Evolutionary conservation across 2,113 vertebrate species (phyloP).

Genomic region (Mungos mungo): DNA sequence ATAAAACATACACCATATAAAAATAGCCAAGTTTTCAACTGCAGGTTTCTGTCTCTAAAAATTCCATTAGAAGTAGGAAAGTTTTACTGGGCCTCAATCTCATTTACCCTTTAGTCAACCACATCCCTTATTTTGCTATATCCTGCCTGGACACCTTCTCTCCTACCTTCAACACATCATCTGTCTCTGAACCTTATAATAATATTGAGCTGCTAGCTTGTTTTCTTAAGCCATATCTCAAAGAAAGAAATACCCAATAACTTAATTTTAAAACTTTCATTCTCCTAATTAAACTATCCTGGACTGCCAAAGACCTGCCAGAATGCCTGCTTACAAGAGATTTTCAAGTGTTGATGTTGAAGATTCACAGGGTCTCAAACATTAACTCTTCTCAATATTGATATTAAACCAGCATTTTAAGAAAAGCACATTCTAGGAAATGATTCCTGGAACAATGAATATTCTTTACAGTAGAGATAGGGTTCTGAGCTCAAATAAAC

Average conservation of each 20-base stretch:
- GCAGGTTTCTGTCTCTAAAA: conserved; percentile 72
- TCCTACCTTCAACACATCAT: neutral
- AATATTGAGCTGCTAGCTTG: neutral
- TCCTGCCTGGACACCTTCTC: conserved; percentile 35
- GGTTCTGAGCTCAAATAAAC: neutral
- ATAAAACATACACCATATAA: conserved; percentile 70
- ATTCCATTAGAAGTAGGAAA: conserved; percentile 57
- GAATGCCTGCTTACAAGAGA: neutral
- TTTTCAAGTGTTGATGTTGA: conserved; percentile 45
- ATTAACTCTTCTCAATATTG: neutral
- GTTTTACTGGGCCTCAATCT: neutral
- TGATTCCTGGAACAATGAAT: neutral
- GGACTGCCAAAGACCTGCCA: neutral
- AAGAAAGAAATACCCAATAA: neutral
- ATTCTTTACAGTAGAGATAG: neutral
- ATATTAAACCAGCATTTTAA: neutral
- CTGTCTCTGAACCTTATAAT: neutral
- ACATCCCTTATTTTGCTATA: conserved; percentile 48
- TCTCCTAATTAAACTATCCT: conserved; percentile 36
- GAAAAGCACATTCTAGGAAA: neutral
- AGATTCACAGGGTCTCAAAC: conserved; percentile 4
- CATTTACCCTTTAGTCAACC: conserved; percentile 4
- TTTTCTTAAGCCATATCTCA: neutral
- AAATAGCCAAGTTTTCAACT: conserved; percentile 73
- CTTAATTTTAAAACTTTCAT: conserved; percentile 24